Evolutionary conservation across 2,888 invertebrate genomes (phyloP), one percentile per base, ranked within the genome.

Genomic region (Conistra vaccinii): DNA sequence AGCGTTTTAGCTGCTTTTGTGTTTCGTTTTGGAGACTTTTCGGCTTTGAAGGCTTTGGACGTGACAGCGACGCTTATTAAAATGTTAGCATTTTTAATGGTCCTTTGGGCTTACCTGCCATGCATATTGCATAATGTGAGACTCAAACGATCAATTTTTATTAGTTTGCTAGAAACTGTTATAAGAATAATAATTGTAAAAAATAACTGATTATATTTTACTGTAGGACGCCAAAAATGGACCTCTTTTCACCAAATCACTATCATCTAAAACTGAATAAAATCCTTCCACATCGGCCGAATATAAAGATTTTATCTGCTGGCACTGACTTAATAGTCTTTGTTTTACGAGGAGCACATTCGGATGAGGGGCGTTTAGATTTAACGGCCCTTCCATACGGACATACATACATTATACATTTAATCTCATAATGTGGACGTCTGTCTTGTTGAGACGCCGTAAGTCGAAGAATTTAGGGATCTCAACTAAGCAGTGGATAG

Each of bases 321-420:
- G 78, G 74, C 79, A 81, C 77, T 80, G 83, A 79, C 83, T 86
- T 80, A 90, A 88, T 87, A 87, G 86, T 83, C 85, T 91, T 90
- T 89, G 90, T 92, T 91, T 91, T 91, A 91, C 88, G 90, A 91
- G 83, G 81, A 83, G 84, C 78, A 83, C 85, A 86, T 85, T 85
- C 69, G 88, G 86, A 89, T 85, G 81, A 85, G 87, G 88, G 88
- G 86, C 87, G 82, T 84, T 69, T 69, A 87, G 87, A 87, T 88
- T 89, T 91, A 91, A 89, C 89, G 87, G 86, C 75, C 81, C 65
- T 73, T 62, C 70, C 48, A 42, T 75, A 68, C 61, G 58, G 39
- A 75, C 72, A 58, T 65, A 71, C 61, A 85, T 81, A 85, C 70
- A 85, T 84, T 78, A 82, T 83, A 83, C 73, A 85, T 80, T 74